Percentiles rank a stretch among this genome's conserved stretches.
Evolutionary conservation across 2,113 vertebrate species (phyloP).

Genomic region (Falcunculus frontatus): DNA sequence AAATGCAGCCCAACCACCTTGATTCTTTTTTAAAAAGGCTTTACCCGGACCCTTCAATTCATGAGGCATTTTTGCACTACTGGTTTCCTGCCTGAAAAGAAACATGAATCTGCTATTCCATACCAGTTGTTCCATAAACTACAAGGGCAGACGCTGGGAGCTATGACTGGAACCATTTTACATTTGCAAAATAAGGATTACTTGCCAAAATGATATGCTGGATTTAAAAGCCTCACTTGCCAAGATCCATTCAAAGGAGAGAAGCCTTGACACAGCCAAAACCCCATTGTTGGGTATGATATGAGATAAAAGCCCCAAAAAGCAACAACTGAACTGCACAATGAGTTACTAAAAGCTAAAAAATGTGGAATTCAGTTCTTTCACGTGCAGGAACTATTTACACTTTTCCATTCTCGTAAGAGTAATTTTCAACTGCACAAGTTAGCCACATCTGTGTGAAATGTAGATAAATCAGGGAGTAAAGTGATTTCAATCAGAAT

Average conservation of each 20-base stretch:
- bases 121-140: not conserved
- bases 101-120: not conserved
- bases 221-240: not conserved
- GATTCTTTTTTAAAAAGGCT: not conserved
- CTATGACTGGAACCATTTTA: not conserved
- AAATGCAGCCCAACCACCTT: not conserved
- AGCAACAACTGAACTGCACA: not conserved
- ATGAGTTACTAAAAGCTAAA: not conserved
- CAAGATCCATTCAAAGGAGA: not conserved
- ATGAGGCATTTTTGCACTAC: not conserved
- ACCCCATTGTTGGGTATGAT: not conserved
- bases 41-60: slow-evolving; percentile 4
- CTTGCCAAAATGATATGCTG: not conserved
- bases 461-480: not conserved
- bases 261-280: not conserved
- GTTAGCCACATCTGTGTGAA: not conserved
- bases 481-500: not conserved
- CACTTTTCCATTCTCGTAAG: not conserved
- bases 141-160: not conserved
- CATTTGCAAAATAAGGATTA: not conserved
- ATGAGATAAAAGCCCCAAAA: not conserved
- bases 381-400: not conserved
- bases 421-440: not conserved
- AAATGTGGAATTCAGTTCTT: not conserved
- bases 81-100: slow-evolving; percentile 43